phyloP scores from a whole-genome alignment of 1,140 invertebrate genomes.

The Battus philenor region DNA sequence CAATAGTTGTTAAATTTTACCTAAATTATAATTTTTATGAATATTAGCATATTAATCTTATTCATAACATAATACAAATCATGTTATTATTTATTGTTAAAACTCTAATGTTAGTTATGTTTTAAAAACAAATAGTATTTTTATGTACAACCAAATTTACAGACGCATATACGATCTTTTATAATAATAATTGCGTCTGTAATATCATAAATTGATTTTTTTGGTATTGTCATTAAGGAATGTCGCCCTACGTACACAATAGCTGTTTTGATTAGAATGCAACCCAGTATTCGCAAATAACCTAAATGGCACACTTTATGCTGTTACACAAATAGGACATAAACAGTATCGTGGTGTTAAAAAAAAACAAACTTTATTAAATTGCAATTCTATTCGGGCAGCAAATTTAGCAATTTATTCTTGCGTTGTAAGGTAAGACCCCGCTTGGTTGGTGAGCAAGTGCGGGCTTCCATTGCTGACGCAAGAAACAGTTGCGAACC shows the following conservation, averaged over 20 bases:
- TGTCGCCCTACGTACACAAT: too few species aligned
- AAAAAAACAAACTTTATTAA: conserved; percentile 34
- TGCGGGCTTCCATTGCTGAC: conserved; percentile 40
- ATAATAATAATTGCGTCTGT: neutral
- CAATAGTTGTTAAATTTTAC: too few species aligned
- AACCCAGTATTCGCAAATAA: conserved; percentile 4
- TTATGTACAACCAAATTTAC: neutral
- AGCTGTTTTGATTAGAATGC: conserved; percentile 3
- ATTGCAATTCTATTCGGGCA: conserved; percentile 38
- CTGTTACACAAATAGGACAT: conserved; percentile 13
- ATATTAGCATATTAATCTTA: too few species aligned
- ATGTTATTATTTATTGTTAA: too few species aligned
- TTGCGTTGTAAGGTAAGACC: conserved; percentile 38
- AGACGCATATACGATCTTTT: neutral
- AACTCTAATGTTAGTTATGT: too few species aligned
- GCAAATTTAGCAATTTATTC: conserved; percentile 56
- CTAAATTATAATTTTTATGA: too few species aligned
- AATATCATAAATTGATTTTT: conserved; percentile 3
- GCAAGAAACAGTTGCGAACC: conserved; percentile 60
- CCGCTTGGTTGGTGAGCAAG: conserved; percentile 23
- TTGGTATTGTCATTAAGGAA: too few species aligned
- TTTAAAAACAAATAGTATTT: neutral
- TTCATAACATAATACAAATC: too few species aligned
- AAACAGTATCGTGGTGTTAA: conserved; percentile 22
- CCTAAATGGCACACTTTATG: conserved; percentile 1